phyloP scores from a whole-genome alignment of 2,797 vertebrate genomes.

The Sebastes paucispinis region DNA sequence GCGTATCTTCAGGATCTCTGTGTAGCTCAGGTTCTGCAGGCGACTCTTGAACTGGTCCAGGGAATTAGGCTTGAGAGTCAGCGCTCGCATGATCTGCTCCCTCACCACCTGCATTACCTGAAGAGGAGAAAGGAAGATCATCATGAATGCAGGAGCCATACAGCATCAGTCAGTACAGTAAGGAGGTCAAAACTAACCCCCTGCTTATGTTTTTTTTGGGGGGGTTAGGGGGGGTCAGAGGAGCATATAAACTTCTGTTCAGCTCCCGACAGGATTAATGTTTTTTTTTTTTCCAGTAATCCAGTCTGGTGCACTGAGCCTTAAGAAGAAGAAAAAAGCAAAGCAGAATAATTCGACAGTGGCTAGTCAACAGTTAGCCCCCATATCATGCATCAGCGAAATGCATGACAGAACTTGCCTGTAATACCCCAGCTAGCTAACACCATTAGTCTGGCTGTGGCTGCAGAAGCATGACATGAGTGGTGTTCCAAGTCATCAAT shows the following conservation, averaged over 20 bases:
- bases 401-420: slow-evolving; percentile 43
- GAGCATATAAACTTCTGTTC: slow-evolving; percentile 30
- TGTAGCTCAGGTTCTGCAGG: slow-evolving; percentile 98
- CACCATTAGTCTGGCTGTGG: slow-evolving; percentile 49
- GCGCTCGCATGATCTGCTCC: slow-evolving; percentile 99
- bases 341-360: slow-evolving; percentile 37
- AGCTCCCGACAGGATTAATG: slow-evolving; percentile 39
- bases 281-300: slow-evolving; percentile 37
- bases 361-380: slow-evolving; percentile 26
- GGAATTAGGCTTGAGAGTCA: slow-evolving; percentile 98
- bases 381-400: slow-evolving; percentile 26
- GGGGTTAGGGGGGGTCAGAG: neutral
- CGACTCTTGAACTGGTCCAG: slow-evolving; percentile 99
- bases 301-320: slow-evolving; percentile 47
- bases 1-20: slow-evolving; percentile 99
- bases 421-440: slow-evolving; percentile 46
- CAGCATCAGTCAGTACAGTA: neutral
- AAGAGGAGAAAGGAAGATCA: slow-evolving; percentile 4
- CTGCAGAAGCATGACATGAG: slow-evolving; percentile 49
- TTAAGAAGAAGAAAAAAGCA: slow-evolving; percentile 15
- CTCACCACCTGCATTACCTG: slow-evolving; percentile 99
- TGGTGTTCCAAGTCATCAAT: slow-evolving; percentile 50
- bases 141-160: neutral
- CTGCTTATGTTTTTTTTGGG: neutral
- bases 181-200: slow-evolving; percentile 1